phyloP scores from a whole-genome alignment of 2,888 invertebrate genomes.

The Rotaria macrura region DNA sequence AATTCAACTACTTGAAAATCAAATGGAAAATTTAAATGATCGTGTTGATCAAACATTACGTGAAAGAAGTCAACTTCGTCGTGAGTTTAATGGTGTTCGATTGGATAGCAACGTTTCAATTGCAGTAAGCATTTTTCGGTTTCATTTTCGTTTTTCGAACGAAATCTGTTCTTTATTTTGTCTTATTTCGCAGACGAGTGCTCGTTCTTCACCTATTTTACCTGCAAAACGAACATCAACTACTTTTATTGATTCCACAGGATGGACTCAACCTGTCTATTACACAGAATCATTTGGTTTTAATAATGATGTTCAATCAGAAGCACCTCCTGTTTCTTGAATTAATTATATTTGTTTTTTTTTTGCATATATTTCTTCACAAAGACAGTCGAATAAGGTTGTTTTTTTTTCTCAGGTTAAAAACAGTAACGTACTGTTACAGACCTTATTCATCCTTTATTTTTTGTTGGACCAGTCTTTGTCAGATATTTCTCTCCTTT shows the following conservation, averaged over 20 bases:
- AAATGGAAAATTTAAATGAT: background rate
- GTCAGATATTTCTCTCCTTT: too few species aligned
- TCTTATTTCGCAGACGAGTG: background rate
- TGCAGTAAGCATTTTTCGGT: background rate
- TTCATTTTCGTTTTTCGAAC: background rate
- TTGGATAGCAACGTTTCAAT: background rate
- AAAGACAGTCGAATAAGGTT: too few species aligned
- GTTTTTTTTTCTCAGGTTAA: too few species aligned
- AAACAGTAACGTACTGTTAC: too few species aligned
- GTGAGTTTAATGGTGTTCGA: background rate
- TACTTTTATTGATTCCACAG: background rate
- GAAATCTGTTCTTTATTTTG: background rate
- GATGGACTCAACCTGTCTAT: background rate
- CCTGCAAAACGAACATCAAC: background rate
- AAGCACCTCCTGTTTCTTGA: too few species aligned
- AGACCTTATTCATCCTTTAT: too few species aligned
- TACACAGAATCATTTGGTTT: background rate
- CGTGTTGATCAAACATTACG: background rate
- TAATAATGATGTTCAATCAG: background rate
- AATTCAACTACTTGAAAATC: background rate
- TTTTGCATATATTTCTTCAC: too few species aligned
- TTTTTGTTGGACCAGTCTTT: too few species aligned
- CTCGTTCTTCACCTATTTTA: background rate
- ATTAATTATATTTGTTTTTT: too few species aligned
- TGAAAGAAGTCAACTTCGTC: background rate